Percentiles rank a stretch among this genome's conserved stretches.
These are phyloP conservation scores for Drymodes brunneopygia DNA, from an alignment of 2,113 vertebrate genomes.

Conservation along the genomic window DNA sequence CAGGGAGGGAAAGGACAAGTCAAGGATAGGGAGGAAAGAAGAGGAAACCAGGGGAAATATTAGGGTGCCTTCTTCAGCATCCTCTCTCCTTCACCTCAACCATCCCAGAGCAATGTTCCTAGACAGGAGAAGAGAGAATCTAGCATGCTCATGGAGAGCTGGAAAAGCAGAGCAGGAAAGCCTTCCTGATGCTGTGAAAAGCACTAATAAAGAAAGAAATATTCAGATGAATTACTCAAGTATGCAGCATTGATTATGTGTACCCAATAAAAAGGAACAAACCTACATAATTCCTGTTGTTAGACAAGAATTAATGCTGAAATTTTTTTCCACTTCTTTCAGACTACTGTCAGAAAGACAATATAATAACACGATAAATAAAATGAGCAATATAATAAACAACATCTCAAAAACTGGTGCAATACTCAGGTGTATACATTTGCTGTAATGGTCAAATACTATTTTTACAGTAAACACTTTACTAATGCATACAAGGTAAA, in stretches of 20 bases:
- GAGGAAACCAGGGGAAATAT: neutral
- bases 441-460: neutral
- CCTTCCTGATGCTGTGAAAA: neutral
- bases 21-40: neutral
- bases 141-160: neutral
- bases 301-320: neutral
- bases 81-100: neutral
- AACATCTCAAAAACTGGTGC: neutral
- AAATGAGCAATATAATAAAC: neutral
- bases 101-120: neutral
- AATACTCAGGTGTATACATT: neutral
- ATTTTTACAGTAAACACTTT: neutral
- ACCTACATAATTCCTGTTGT: neutral
- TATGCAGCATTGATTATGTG: neutral
- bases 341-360: neutral
- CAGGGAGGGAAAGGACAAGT: neutral
- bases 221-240: neutral
- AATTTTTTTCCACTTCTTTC: neutral
- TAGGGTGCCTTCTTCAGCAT: neutral
- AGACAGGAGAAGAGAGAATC: neutral
- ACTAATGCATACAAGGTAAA: neutral
- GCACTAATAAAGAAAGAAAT: neutral
- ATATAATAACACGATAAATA: neutral
- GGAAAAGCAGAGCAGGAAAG: neutral
- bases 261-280: neutral